Conservation (phyloP, 2,113 vertebrate genomes). For the Platysteira castanea region DNA sequence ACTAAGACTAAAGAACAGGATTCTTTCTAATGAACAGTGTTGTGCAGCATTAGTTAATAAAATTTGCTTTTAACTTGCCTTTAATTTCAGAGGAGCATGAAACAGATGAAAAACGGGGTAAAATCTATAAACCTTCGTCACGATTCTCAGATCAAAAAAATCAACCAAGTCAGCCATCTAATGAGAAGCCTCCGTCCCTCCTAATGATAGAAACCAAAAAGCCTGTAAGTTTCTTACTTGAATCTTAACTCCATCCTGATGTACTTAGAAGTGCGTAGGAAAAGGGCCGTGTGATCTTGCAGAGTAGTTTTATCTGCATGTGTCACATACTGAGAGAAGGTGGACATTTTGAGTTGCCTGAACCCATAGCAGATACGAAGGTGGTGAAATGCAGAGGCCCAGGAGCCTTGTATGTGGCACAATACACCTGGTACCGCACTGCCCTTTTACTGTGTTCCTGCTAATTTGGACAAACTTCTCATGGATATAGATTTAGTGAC, state of each 20-base stretch:
- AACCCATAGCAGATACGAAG: rapidly evolving
- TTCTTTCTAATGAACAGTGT: not conserved
- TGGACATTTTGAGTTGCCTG: not conserved
- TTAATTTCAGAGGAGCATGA: conserved; percentile 85
- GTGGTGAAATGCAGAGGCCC: not conserved
- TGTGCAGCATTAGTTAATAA: not conserved
- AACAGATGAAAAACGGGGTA: conserved; percentile 92
- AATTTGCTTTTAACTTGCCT: not conserved
- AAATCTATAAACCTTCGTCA: conserved; percentile 95
- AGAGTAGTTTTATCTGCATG: not conserved
- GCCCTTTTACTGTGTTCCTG: not conserved
- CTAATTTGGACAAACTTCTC: not conserved
- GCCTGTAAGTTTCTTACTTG: conserved; percentile 79
- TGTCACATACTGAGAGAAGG: not conserved
- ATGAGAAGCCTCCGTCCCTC: conserved; percentile 87
- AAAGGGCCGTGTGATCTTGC: not conserved
- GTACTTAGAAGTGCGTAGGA: not conserved
- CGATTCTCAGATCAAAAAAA: conserved; percentile 88
- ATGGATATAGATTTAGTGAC: not conserved
- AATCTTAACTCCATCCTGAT: not conserved
- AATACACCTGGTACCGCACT: not conserved
- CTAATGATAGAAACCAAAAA: conserved; percentile 90
- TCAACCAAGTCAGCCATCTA: conserved; percentile 80
- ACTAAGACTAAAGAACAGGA: not conserved
- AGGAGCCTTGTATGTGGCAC: not conserved